Base-by-base conservation (phyloP, 2,797 vertebrate genomes). In the Alosa sapidissima region DNA sequence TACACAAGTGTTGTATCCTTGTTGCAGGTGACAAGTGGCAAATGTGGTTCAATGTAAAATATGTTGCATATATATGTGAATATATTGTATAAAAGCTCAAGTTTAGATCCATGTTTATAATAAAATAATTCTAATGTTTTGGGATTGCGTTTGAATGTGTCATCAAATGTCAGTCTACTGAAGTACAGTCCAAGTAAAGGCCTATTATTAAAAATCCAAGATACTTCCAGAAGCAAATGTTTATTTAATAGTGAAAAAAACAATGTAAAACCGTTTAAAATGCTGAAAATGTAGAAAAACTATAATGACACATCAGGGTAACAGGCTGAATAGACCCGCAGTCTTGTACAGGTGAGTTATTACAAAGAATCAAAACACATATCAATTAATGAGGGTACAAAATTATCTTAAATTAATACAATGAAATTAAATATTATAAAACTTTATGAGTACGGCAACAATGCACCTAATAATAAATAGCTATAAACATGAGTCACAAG, bases 11-110 rank as follows among this genome's bases (percentile, higher is more conserved):
- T 19, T 47, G 72, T 78, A 47, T 78, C 28, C 65, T 72, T 72
- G 65, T 72, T 36, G 65, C 65, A 72, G 65, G 65, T 72, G 65
- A 72, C 41, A 78, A 78, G 72, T 78, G 72, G 72, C 41, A 78
- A 78, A 75, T 0, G 36, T 28, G 24, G 28, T 68, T 68, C 9
- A 68, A 68, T 75, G 68, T 75, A 19, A 75, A 45, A 75, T 41
- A 62, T 62, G n/a, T n/a, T 45, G 68, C 68, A 41, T 21, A 78
- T 41, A 41, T 78, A 19, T 78, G 41, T 47, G 41, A 45, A 47
- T 47, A 78, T 78, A 47, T 78, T 78, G 72, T 78, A 78, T 45
- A 47, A 78, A 78, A 14, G 41, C 72, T 78, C 72, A 47, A 21
- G 16, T n/a, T 78, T 78, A 78, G 72, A 78, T 47, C 19, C 21